Base-by-base conservation (phyloP, 2,113 vertebrate genomes). In the Podarcis cretensis region DNA sequence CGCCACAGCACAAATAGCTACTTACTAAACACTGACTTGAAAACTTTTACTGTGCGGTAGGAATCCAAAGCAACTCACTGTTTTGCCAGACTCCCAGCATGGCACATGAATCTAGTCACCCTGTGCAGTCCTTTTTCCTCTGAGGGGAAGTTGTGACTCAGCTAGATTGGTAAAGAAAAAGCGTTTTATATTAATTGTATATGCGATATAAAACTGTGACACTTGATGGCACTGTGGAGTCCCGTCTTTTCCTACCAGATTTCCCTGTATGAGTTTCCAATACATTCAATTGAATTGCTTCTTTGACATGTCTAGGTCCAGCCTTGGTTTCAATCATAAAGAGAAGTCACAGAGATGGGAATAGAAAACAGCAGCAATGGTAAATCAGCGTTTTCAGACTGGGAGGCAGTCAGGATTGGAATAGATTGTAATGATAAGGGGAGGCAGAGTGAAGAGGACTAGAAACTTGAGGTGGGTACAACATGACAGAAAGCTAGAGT, bases 11-110 rank as follows among this genome's bases (percentile, higher is more conserved):
- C 32, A 84, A 12, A 35, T 23, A 78, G 84, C 82, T 71, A 91
- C 0, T 73, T 90, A 91, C 83, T 84, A 75, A 91, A 71, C 0
- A 0, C 13, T 87, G 37, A 0, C 0, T 1, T 74, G n/a, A 35
- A 81, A 84, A 80, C 35, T 89, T 23, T 10, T n/a, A 10, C 21
- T 77, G 23, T 23, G 37, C 27, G n/a, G 1, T 1, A 30, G 7
- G 54, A 91, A 5, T 12, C 2, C 73, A 57, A 57, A 0, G 0
- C 16, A 85, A 5, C 59, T 48, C 8, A 6, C 16, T 27, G 80
- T 2, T 35, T 43, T 73, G 25, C 10, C 18, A 20, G 2, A 13
- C 14, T 27, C 59, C 12, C 20, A 6, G 13, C 37, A 68, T 27
- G 35, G 25, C 12, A 1, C 10, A 1, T 37, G 32, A 5, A 40